A percentile compares a stretch with the other conserved stretches of the same genome.
Conservation (phyloP, 2,113 vertebrate species). For the Fulica atra region DNA sequence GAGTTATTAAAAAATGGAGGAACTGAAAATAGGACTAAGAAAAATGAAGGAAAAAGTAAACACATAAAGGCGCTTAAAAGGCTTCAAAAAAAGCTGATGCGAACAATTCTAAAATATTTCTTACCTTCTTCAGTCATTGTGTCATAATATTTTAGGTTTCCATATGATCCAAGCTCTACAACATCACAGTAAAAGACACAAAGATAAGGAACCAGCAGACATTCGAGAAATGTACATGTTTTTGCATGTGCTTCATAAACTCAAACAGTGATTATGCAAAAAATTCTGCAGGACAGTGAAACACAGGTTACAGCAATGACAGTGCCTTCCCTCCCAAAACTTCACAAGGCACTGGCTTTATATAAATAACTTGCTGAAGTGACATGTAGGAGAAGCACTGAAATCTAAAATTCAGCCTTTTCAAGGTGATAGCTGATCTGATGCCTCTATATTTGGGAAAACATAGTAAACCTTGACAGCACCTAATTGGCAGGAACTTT, state of each 20-base stretch:
- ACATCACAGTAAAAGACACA: slow-evolving; percentile 97
- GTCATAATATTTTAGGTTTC: slow-evolving; percentile 99
- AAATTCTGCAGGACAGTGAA: slow-evolving; percentile 60
- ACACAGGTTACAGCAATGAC: slow-evolving; percentile 50
- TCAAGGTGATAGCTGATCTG: background rate
- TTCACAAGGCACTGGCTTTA: slow-evolving; percentile 39
- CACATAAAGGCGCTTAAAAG: slow-evolving; percentile 67
- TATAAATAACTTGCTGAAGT: background rate
- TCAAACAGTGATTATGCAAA: slow-evolving; percentile 67
- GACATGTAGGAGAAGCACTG: background rate
- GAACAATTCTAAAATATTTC: slow-evolving; percentile 86
- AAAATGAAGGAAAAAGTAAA: slow-evolving; percentile 51
- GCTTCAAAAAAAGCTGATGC: slow-evolving; percentile 73
- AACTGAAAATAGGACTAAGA: slow-evolving; percentile 64
- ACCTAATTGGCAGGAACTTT: background rate
- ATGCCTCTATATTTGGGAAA: background rate
- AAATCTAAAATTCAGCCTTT: background rate
- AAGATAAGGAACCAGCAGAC: slow-evolving; percentile 91
- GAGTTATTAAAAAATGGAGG: background rate
- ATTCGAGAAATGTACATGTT: slow-evolving; percentile 77
- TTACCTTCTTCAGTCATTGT: slow-evolving; percentile 99
- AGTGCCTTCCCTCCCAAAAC: background rate
- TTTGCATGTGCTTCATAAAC: slow-evolving; percentile 77
- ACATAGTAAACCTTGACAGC: background rate
- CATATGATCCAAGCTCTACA: slow-evolving; percentile 99